These are phyloP conservation scores for Oxyteleia sp. DNA, from an alignment of 2,888 invertebrate genomes.

Conservation along the genomic window DNA sequence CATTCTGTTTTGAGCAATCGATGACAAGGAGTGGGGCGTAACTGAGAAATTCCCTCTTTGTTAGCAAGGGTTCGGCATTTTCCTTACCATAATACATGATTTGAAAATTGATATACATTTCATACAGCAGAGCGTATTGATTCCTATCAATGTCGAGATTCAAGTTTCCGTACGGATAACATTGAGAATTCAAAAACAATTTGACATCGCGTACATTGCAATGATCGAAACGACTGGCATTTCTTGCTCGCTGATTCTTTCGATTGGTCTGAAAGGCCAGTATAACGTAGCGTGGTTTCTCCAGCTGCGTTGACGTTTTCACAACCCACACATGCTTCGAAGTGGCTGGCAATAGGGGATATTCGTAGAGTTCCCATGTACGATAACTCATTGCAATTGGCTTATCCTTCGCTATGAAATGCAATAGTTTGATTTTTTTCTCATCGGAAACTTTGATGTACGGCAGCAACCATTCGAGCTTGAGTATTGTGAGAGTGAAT, in stretches of 20 bases:
- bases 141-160: slow-evolving; percentile 35
- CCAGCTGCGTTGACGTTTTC: slow-evolving; percentile 80
- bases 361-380: too few species aligned
- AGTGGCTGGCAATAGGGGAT: slow-evolving; percentile 75
- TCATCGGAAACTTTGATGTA: neutral
- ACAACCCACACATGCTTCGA: slow-evolving; percentile 80
- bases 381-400: too few species aligned
- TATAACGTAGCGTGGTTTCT: slow-evolving; percentile 77
- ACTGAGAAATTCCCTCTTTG: slow-evolving; percentile 15
- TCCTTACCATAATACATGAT: slow-evolving; percentile 18
- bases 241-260: slow-evolving; percentile 77
- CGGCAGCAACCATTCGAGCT: slow-evolving; percentile 5
- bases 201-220: neutral
- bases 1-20: too few species aligned
- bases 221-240: slow-evolving; percentile 50
- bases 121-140: slow-evolving; percentile 35
- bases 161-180: slow-evolving; percentile 71
- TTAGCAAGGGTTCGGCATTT: slow-evolving; percentile 14
- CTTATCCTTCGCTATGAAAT: too few species aligned
- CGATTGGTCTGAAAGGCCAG: slow-evolving; percentile 83
- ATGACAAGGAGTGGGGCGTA: slow-evolving; percentile 24
- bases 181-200: neutral
- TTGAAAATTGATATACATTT: slow-evolving; percentile 48
- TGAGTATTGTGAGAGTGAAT: neutral
- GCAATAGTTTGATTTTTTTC: neutral